Base-by-base conservation (phyloP, 2,797 vertebrate species). In the Lindbergichthys nudifrons region DNA sequence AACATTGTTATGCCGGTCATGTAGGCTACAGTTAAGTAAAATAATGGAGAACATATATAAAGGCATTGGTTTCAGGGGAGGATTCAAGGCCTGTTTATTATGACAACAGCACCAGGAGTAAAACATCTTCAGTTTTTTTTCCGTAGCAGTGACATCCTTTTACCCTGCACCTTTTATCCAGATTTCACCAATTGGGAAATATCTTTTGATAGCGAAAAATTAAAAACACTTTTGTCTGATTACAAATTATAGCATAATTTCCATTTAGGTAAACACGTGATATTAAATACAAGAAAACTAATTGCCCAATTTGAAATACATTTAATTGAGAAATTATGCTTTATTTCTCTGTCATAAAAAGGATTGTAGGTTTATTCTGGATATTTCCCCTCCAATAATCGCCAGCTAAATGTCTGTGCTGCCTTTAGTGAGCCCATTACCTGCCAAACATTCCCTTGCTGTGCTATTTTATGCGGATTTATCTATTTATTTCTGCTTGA, bases 401-500 rank as follows among this genome's bases (percentile, higher is more conserved):
- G 32, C 41, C 50, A 16, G 3, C 56, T 62, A 47, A 4, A 21
- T 21, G 30, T 56, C 57, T 56, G 62, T 23, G 48, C 47, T 41
- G 54, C 23, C 72, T 70, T 73, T 75, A 70, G 80, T 83, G 54
- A 47, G 36, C 58, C 63, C 32, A 18, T 85, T 63, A 56, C 81
- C 75, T 74, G 73, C 30, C 54, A 12, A 72, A 70, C 59, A 60
- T 63, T 52, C 46, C 71, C 47, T 48, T 58, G 52, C 51, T 43
- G 9, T 48, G 32, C 18, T 56, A 14, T 73, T 81, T 84, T 77
- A 81, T 59, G 57, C 43, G 47, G 53, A 81, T 86, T 75, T 75
- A 73, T 88, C 75, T 80, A 80, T 88, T 69, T 87, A 75, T 84
- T 79, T 48, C 81, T 73, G 77, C 64, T 84, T 82, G 82, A 88